Conservation (phyloP, 2,888 invertebrate species). For the Scaptomyza polygonia region DNA sequence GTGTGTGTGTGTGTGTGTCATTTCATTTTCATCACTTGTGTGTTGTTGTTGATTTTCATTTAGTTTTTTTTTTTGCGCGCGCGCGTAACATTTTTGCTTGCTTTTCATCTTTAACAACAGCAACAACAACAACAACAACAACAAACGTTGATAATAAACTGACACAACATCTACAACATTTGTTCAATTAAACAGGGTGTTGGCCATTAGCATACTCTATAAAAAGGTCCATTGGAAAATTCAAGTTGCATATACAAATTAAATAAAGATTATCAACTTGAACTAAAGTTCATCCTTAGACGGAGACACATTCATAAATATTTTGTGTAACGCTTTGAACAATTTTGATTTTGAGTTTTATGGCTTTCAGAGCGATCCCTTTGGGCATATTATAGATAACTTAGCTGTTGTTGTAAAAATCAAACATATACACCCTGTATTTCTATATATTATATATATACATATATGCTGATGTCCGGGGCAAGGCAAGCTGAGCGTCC, state of each 20-base stretch:
- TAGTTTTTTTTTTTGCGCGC: slow-evolving; percentile 31
- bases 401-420: too few relatives aligned
- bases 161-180: slow-evolving; percentile 65
- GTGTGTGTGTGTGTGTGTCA: slow-evolving; percentile 42
- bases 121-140: slow-evolving; percentile 9
- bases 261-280: too few relatives aligned
- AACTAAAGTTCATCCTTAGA: too few relatives aligned
- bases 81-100: slow-evolving; percentile 65
- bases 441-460: slow-evolving; percentile 23
- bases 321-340: too few relatives aligned
- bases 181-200: slow-evolving; percentile 61
- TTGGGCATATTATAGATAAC: neutral
- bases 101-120: slow-evolving; percentile 51
- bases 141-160: slow-evolving; percentile 31
- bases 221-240: too few relatives aligned
- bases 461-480: slow-evolving; percentile 34
- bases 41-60: slow-evolving; percentile 2
- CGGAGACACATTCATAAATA: too few relatives aligned
- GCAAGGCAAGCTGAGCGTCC: slow-evolving; percentile 47
- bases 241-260: too few relatives aligned
- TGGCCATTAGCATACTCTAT: too few relatives aligned
- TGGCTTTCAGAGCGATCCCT: neutral
- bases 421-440: too few relatives aligned
- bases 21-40: slow-evolving; percentile 65
- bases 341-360: neutral